These are phyloP conservation scores for Rhingia campestris DNA, from an alignment of 2,888 invertebrate species.

Conservation along the genomic window DNA sequence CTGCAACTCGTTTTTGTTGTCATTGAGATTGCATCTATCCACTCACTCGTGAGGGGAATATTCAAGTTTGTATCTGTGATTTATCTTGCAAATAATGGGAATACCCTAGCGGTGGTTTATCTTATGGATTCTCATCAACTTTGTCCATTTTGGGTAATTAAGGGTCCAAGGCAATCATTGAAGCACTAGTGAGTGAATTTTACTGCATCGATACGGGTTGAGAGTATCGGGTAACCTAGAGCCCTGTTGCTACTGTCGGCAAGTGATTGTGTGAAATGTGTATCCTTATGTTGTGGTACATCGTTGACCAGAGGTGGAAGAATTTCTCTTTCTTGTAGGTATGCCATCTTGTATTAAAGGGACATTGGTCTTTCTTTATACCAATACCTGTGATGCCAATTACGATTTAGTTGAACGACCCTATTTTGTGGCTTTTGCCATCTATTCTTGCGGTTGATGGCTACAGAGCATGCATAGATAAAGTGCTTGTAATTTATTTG, in stretches of 20 bases:
- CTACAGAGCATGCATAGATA: not conserved
- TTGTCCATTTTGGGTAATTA: slow-evolving; percentile 21
- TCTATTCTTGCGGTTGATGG: not conserved
- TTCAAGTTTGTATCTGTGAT: not conserved
- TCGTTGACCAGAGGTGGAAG: too few relatives aligned
- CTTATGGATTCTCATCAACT: not conserved
- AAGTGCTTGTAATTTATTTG: slow-evolving; percentile 18
- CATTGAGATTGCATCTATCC: not conserved
- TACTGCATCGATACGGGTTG: too few relatives aligned
- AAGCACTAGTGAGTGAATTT: not conserved
- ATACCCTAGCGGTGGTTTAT: not conserved
- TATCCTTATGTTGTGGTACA: too few relatives aligned
- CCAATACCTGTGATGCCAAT: not conserved
- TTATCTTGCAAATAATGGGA: not conserved
- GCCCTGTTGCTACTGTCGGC: not conserved
- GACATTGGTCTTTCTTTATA: not conserved
- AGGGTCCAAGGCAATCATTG: not conserved
- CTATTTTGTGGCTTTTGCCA: not conserved
- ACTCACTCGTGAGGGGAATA: not conserved
- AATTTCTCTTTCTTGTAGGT: too few relatives aligned
- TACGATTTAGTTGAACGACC: not conserved
- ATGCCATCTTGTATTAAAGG: not conserved
- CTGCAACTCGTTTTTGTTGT: not conserved
- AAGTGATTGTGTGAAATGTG: too few relatives aligned
- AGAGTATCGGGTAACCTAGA: not conserved